These are phyloP conservation scores for Andrena marginata DNA, from an alignment of 2,888 invertebrate genomes.

Conservation along the genomic window DNA sequence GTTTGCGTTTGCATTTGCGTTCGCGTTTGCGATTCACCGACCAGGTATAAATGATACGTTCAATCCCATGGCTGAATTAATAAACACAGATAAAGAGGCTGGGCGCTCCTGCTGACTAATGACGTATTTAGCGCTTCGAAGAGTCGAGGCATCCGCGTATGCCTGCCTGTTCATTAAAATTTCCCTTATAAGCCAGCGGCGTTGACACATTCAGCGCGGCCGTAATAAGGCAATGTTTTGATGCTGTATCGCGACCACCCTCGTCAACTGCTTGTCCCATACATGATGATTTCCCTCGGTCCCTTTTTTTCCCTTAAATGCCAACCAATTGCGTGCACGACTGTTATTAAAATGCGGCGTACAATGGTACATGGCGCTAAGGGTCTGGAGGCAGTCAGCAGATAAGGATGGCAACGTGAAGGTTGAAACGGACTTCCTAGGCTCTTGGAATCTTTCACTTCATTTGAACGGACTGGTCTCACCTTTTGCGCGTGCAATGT, in stretches of 20 bases:
- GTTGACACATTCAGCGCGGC: slow-evolving; percentile 80
- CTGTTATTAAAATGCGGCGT: background rate
- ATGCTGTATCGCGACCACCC: slow-evolving; percentile 72
- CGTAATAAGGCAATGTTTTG: slow-evolving; percentile 82
- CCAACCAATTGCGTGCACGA: slow-evolving; percentile 34
- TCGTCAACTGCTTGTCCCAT: slow-evolving; percentile 28
- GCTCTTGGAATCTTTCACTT: background rate
- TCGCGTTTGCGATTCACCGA: slow-evolving; percentile 76
- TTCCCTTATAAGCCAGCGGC: slow-evolving; percentile 81
- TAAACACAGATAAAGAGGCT: slow-evolving; percentile 79
- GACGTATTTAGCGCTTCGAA: slow-evolving; percentile 82
- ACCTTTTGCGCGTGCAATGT: background rate
- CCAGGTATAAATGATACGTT: slow-evolving; percentile 81
- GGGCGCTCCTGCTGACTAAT: slow-evolving; percentile 78
- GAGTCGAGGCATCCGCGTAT: slow-evolving; percentile 69
- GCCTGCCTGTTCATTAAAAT: slow-evolving; percentile 83
- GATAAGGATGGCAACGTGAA: background rate
- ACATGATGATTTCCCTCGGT: slow-evolving; percentile 31
- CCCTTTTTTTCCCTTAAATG: slow-evolving; percentile 39
- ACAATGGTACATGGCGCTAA: background rate
- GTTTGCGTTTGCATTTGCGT: slow-evolving; percentile 72
- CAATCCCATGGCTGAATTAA: slow-evolving; percentile 81
- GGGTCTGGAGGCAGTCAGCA: background rate
- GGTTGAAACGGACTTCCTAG: background rate
- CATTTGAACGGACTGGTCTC: background rate